phyloP scores from a whole-genome alignment of 2,113 vertebrate genomes.

The Tupaia tana region DNA sequence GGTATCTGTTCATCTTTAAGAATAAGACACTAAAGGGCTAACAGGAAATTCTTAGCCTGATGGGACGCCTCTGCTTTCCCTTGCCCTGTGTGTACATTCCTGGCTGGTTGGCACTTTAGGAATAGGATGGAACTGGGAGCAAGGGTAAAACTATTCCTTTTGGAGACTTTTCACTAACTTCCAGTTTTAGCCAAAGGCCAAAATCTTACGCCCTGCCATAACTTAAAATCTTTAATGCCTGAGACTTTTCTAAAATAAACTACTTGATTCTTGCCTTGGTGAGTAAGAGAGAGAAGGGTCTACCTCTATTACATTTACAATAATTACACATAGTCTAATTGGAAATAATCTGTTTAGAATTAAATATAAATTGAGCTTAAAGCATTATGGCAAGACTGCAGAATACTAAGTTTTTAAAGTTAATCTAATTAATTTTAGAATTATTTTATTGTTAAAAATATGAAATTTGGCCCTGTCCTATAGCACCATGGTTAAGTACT shows the following conservation, averaged over 20 bases:
- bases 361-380: conserved; percentile 50
- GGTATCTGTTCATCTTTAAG: background rate
- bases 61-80: background rate
- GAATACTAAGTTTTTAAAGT: conserved; percentile 19
- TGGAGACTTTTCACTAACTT: background rate
- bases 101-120: background rate
- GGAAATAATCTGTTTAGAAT: conserved; percentile 23
- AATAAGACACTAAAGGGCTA: background rate
- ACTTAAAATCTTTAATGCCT: background rate
- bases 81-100: background rate
- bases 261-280: background rate
- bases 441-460: conserved; percentile 10
- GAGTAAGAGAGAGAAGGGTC: background rate
- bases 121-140: background rate
- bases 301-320: background rate
- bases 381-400: background rate
- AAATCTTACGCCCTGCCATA: background rate
- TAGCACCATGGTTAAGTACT: too few relatives aligned
- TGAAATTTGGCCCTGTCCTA: too few relatives aligned
- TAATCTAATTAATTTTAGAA: conserved; percentile 3
- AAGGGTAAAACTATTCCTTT: background rate
- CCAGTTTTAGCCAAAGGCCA: background rate
- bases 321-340: background rate
- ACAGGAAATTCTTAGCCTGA: background rate
- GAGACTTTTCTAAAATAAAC: background rate